Percentiles rank a stretch among this genome's conserved stretches.
These are phyloP conservation scores for Didymodactylos carnosus DNA, from an alignment of 2,888 invertebrate species.

Conservation along the genomic window DNA sequence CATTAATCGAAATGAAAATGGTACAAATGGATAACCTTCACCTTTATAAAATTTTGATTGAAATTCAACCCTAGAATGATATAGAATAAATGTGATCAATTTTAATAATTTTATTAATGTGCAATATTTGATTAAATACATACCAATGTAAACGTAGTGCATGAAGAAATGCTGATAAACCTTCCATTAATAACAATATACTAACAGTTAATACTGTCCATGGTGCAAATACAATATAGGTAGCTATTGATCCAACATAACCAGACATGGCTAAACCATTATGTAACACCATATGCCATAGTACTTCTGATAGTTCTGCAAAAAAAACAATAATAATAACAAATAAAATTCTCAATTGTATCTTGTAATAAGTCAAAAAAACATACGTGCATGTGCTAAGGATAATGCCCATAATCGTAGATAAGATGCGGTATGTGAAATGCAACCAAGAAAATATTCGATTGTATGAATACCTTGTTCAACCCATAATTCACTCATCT, in stretches of 20 bases:
- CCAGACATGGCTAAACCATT: constrained; percentile 44
- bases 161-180: constrained; percentile 90
- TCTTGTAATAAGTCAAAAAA: not conserved
- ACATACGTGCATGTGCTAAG: constrained; percentile 83
- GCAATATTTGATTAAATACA: constrained; percentile 18
- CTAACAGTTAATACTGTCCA: constrained; percentile 81
- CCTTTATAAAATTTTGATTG: constrained; percentile 92
- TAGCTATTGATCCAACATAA: constrained; percentile 34
- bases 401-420: constrained; percentile 94
- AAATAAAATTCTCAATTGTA: not conserved
- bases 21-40: constrained; percentile 68
- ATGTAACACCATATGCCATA: constrained; percentile 59
- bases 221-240: constrained; percentile 68
- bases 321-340: constrained; percentile 15
- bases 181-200: constrained; percentile 95
- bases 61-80: constrained; percentile 66
- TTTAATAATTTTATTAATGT: not conserved
- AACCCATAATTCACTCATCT: constrained; percentile 56
- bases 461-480: constrained; percentile 93
- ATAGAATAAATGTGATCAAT: not conserved
- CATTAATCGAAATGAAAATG: constrained; percentile 42
- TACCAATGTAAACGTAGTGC: constrained; percentile 90
- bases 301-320: constrained; percentile 62
- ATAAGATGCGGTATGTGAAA: constrained; percentile 96
- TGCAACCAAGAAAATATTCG: constrained; percentile 88